Evolutionary conservation across 2,888 invertebrate genomes (phyloP).

Genomic region (Chrysopilus asiliformis): DNA sequence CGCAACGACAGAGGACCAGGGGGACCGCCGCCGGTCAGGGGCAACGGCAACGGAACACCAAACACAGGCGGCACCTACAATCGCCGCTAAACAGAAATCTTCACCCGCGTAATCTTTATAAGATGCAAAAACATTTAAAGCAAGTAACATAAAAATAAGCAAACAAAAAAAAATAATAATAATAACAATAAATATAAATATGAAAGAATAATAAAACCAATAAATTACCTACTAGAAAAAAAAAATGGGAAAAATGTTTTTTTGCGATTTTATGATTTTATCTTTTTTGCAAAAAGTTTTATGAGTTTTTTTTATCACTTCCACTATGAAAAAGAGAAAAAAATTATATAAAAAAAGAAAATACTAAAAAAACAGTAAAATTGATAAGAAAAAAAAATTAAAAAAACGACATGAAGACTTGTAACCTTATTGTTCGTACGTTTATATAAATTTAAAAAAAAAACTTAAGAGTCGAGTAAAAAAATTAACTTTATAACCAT

Average conservation of each 20-base stretch:
- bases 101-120: constrained; percentile 8
- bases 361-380: constrained; percentile 20
- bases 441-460: constrained; percentile 18
- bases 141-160: background rate
- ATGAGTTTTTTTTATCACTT: constrained; percentile 8
- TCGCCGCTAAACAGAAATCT: constrained; percentile 24
- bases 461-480: constrained; percentile 4
- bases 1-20: constrained; percentile 32
- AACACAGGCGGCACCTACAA: constrained; percentile 25
- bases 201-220: background rate
- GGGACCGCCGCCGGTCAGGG: constrained; percentile 26
- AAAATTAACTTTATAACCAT: too few relatives aligned
- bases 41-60: constrained; percentile 9
- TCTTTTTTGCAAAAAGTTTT: constrained; percentile 5
- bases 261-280: constrained; percentile 6
- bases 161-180: constrained; percentile 1
- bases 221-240: constrained; percentile 4
- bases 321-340: constrained; percentile 8
- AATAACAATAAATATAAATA: background rate
- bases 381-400: constrained; percentile 25
- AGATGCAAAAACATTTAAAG: constrained; percentile 8
- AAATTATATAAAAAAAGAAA: constrained; percentile 11
- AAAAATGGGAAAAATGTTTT: constrained; percentile 4
- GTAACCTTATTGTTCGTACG: constrained; percentile 25
- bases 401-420: constrained; percentile 32